These are phyloP conservation scores for Myanophis thanlyinensis DNA, from an alignment of 2,113 vertebrate species.

Conservation along the genomic window DNA sequence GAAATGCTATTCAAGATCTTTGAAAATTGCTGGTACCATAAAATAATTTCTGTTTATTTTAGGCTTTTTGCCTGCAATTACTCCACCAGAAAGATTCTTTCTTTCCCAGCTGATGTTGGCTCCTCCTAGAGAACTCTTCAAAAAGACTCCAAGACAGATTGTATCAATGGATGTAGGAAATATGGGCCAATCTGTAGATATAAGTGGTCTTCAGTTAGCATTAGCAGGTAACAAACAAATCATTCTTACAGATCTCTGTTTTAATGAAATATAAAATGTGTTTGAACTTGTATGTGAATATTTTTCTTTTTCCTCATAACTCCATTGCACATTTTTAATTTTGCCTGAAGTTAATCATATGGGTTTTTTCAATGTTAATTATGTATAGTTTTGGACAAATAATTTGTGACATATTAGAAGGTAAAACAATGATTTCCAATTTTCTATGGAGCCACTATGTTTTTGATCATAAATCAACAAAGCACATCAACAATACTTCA, in stretches of 20 bases:
- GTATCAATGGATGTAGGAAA: constrained; percentile 90
- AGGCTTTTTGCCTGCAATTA: constrained; percentile 98
- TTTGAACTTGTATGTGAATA: not conserved
- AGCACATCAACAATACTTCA: not conserved
- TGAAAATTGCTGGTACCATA: not conserved
- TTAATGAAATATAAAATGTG: not conserved
- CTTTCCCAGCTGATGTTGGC: constrained; percentile 98
- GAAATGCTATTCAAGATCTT: not conserved
- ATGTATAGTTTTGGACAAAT: not conserved
- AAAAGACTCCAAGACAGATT: constrained; percentile 96
- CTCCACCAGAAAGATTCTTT: constrained; percentile 95
- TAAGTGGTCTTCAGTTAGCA: constrained; percentile 93
- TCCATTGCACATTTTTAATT: not conserved
- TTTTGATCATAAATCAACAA: not conserved
- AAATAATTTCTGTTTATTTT: not conserved
- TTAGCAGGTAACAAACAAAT: constrained; percentile 80
- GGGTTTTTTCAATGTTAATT: not conserved
- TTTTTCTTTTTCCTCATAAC: not conserved
- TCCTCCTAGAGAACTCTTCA: constrained; percentile 94
- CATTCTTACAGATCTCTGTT: not conserved
- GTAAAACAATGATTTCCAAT: not conserved
- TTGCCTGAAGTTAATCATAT: not conserved
- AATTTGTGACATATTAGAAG: not conserved
- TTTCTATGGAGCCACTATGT: not conserved
- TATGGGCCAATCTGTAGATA: constrained; percentile 91